Conservation (phyloP, 2,888 invertebrate species). For the Scaptomyza reducta region DNA sequence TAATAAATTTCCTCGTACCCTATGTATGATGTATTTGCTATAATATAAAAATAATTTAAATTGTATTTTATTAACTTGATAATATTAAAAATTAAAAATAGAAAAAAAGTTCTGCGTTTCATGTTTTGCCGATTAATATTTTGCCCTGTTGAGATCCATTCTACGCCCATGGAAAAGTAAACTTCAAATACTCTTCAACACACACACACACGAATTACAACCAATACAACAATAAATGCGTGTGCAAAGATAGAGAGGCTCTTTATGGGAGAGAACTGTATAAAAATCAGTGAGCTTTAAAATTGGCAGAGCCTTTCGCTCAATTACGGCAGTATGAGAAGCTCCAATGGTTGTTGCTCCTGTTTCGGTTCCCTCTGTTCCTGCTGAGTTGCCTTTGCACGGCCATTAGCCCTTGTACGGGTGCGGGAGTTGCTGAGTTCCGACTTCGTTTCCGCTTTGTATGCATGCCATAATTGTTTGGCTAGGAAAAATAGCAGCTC, state of each 20-base stretch:
- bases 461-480: conserved; percentile 83
- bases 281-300: conserved; percentile 79
- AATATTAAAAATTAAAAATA: no score
- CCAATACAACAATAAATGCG: conserved; percentile 30
- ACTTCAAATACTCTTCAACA: background rate
- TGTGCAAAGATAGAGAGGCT: conserved; percentile 14
- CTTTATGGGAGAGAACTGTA: conserved; percentile 35
- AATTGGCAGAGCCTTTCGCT: conserved; percentile 65
- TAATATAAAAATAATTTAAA: no score
- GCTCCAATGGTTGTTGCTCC: conserved; percentile 46
- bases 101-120: no score
- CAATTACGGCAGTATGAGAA: conserved; percentile 79
- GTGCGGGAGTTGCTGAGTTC: conserved; percentile 37
- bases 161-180: background rate
- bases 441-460: conserved; percentile 62
- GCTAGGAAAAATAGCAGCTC: conserved; percentile 87
- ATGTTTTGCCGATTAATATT: no score
- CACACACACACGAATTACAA: background rate
- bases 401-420: conserved; percentile 54
- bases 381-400: conserved; percentile 50
- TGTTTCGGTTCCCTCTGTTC: conserved; percentile 17
- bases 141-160: no score
- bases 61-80: no score
- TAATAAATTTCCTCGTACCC: no score
- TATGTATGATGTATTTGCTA: no score